Base-by-base conservation (phyloP, 2,113 vertebrate species). In the Phrynosoma platyrhinos region DNA sequence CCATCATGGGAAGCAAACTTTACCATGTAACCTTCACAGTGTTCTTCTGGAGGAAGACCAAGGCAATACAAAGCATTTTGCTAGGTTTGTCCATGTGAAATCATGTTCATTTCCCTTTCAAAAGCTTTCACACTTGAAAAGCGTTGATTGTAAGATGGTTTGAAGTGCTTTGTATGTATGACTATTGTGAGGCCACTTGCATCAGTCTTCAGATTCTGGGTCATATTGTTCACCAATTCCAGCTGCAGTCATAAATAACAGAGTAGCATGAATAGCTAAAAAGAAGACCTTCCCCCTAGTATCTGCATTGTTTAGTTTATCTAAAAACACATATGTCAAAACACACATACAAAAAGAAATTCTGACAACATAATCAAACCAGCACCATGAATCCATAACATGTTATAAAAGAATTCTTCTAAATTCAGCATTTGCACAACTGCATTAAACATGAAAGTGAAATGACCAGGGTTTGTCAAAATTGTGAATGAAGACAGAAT, bases 261-360 rank as follows among this genome's bases (percentile, higher is more conserved):
- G 23, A 55, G 36, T 80, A 8, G 47, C 3, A 2, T 85, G 9
- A 20, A 14, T 32, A 79, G 66, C 21, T 27, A 71, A 66, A 25
- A 13, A 74, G 23, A 74, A n/a, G 79, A 16, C 12, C 42, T 86
- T 78, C 40, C 8, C 62, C 40, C 18, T 1, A 74, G 16, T 21
- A 47, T 53, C 40, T 84, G 20, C 30, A 8, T 62, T 83, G 78
- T 40, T 25, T 82, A 9, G 62, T 87, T 36, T 92, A 74, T 30
- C 23, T 91, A 52, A 77, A 7, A 86, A 36, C 3, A 79, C 30
- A 84, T 62, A 23, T 9, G 72, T 6, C 1, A 86, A 91, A 91
- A 89, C 80, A 72, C 0, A 83, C 30, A 90, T 18, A 71, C 13
- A 84, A 30, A 5, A 30, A 81, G 87, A 80, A 53, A 58, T 53